Percentiles rank a stretch among this genome's conserved stretches.
These are phyloP conservation scores for Laticauda colubrina DNA, from an alignment of 2,113 vertebrate genomes.

Conservation along the genomic window DNA sequence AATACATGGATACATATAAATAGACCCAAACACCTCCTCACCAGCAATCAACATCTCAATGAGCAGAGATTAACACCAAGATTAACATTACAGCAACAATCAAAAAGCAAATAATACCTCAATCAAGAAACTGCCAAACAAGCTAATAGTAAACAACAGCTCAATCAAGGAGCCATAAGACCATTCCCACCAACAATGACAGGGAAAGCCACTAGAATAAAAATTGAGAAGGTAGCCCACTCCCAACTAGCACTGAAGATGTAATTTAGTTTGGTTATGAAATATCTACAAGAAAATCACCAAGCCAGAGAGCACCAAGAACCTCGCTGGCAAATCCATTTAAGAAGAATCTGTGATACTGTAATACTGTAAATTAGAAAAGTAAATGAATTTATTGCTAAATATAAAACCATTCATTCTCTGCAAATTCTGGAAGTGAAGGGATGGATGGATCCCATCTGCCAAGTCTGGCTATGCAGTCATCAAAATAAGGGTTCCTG, in stretches of 20 bases:
- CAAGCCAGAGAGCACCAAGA: neutral
- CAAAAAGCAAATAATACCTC: neutral
- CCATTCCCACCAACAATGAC: neutral
- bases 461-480: neutral
- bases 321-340: neutral
- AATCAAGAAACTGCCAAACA: neutral
- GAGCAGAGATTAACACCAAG: neutral
- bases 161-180: neutral
- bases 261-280: too few species aligned
- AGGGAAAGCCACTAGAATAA: neutral
- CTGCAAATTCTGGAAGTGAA: neutral
- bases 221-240: neutral
- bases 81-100: neutral
- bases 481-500: neutral
- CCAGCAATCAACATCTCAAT: neutral
- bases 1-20: too few species aligned
- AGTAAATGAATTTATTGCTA: neutral
- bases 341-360: too few species aligned
- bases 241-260: neutral
- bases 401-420: neutral
- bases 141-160: too few species aligned
- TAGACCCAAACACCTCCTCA: neutral
- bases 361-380: neutral
- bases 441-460: neutral
- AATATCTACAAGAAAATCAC: too few species aligned